Percentiles rank a stretch among this genome's conserved stretches.
phyloP scores from a whole-genome alignment of 2,888 invertebrate species.

The Andrena minutula region DNA sequence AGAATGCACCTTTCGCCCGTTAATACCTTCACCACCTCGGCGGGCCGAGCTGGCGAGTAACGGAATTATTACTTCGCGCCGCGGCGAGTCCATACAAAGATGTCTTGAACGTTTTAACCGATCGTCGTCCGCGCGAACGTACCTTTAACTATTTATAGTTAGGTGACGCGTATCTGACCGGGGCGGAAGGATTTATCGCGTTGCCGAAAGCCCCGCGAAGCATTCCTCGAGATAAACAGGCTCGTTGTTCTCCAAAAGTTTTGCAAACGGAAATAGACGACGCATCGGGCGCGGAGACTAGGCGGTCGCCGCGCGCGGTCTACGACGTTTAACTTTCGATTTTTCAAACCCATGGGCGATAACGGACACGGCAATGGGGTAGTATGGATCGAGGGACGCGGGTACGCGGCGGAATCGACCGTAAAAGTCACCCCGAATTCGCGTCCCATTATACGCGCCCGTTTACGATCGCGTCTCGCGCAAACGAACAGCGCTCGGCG shows the following conservation, averaged over 20 bases:
- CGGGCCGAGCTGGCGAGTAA: constrained; percentile 51
- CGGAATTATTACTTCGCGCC: constrained; percentile 59
- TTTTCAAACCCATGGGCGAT: background rate
- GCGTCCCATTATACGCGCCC: background rate
- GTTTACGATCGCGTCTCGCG: constrained; percentile 18
- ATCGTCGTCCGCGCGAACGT: constrained; percentile 60
- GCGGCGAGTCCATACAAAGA: constrained; percentile 55
- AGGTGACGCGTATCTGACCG: constrained; percentile 67
- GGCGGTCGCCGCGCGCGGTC: too few species aligned
- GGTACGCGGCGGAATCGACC: constrained; percentile 13
- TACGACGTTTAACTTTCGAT: background rate
- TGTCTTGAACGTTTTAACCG: constrained; percentile 63
- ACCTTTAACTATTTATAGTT: constrained; percentile 70
- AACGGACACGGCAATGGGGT: constrained; percentile 15
- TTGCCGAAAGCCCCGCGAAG: constrained; percentile 70
- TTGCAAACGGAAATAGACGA: constrained; percentile 59
- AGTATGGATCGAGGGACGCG: constrained; percentile 3
- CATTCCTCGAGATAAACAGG: constrained; percentile 69
- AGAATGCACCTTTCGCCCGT: constrained; percentile 41
- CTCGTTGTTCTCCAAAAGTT: constrained; percentile 64
- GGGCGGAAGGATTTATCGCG: constrained; percentile 67
- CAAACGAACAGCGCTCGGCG: background rate
- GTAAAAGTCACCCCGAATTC: constrained; percentile 47
- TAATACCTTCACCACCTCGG: constrained; percentile 55
- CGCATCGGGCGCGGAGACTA: background rate